phyloP scores from a whole-genome alignment of 2,797 vertebrate genomes.

The Sebastes paucispinis region DNA sequence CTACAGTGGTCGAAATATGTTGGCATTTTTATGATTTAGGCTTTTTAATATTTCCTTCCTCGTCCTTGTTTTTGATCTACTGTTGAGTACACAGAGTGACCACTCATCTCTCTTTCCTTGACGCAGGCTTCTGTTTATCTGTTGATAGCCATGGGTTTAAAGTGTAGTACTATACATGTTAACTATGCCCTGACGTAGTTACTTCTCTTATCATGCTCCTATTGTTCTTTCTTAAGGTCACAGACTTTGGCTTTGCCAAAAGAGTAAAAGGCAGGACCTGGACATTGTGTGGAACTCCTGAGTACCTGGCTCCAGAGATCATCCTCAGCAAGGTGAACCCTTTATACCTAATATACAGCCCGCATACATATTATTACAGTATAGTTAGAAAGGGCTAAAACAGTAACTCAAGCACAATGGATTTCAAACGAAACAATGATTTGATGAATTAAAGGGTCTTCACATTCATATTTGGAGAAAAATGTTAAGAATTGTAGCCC shows the following conservation, averaged over 20 bases:
- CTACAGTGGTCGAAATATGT: background rate
- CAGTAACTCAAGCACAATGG: background rate
- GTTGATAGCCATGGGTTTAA: background rate
- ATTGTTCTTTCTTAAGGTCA: conserved; percentile 84
- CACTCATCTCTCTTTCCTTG: background rate
- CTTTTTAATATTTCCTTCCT: too few species aligned
- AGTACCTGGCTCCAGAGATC: conserved; percentile 99
- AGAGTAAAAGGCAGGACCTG: conserved; percentile 99
- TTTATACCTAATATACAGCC: background rate
- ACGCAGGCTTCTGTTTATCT: background rate
- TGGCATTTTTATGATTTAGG: background rate
- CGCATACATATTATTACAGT: background rate
- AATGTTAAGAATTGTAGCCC: background rate
- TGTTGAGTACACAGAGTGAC: background rate
- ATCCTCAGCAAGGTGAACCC: conserved; percentile 97
- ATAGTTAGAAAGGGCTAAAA: background rate
- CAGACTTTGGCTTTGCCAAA: conserved; percentile 99
- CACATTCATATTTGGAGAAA: background rate
- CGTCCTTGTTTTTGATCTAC: background rate
- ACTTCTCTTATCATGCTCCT: background rate
- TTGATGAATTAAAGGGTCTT: background rate
- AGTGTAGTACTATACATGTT: background rate
- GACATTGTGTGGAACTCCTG: conserved; percentile 99
- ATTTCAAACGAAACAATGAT: background rate
- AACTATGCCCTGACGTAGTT: background rate